Base-by-base conservation (phyloP, 2,888 invertebrate species). In the Habroteleia sp. region DNA sequence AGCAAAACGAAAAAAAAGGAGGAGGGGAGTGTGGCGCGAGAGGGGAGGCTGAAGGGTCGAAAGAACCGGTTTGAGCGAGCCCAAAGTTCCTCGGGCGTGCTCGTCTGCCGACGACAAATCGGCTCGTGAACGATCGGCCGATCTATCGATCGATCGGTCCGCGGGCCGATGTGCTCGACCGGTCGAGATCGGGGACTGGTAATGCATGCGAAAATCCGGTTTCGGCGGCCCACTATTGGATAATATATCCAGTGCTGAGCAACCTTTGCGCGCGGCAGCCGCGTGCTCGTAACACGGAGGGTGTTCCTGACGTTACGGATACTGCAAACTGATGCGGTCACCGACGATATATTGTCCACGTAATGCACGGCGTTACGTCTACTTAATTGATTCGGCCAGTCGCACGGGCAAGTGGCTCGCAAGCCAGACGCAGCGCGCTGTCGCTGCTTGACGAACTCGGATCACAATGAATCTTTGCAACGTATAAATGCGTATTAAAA, bases 161-260 rank as follows among this genome's bases (percentile, higher is more conserved):
- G 37, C 41, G 27, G 13, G 56, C 60, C 60, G 60, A 52, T 42
- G 52, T 14, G 42, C 41, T 60, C 50, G 31, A 60, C 68, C 50
- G 68, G 68, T 41, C 56, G 56, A 39, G 48, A 66, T 56, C 46
- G 48, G 66, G 23, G 23, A 44, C 41, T 48, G 31, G 62, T 71
- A 71, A 71, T 71, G 54, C 44, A 71, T 63, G 56, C 76, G 69
- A 66, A 75, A 75, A 80, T 80, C 81, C 81, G 81, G 79, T 81
- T 77, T 80, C 77, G 50, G 77, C 76, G 79, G 76, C 78, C 79
- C 77, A 76, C 77, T 80, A 78, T 80, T 81, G 79, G 81, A 81
- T 81, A 81, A 80, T 81, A 80, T 80, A 81, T 81, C 81, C 77
- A 79, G 77, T 77, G 81, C 79, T 81, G 78, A 80, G 81, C 80